Evolutionary conservation across 2,888 invertebrate genomes (phyloP).

Genomic region (Leucophenga maculata): DNA sequence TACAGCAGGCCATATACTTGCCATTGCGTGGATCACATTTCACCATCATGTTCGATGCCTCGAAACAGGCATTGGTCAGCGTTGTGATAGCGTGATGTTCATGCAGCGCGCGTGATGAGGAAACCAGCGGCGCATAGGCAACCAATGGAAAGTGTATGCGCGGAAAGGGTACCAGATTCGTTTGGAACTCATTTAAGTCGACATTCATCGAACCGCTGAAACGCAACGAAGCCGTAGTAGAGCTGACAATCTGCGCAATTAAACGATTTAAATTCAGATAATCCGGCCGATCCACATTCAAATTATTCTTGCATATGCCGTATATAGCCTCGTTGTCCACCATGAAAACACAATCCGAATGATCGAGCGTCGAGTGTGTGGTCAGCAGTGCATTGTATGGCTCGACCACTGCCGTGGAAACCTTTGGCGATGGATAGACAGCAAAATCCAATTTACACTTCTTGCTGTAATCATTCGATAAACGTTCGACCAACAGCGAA

Average conservation of each 20-base stretch:
- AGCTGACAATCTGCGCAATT: conserved; percentile 85
- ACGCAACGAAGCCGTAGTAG: conserved; percentile 88
- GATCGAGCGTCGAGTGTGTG: conserved; percentile 89
- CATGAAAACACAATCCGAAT: conserved; percentile 94
- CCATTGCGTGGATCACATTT: conserved; percentile 88
- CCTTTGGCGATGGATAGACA: conserved; percentile 92
- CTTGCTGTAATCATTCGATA: conserved; percentile 88
- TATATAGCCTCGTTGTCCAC: conserved; percentile 97
- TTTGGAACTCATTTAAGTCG: conserved; percentile 91
- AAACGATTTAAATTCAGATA: conserved; percentile 81
- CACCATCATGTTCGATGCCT: conserved; percentile 90
- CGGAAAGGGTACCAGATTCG: conserved; percentile 92
- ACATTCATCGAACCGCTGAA: conserved; percentile 93
- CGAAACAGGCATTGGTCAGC: conserved; percentile 91
- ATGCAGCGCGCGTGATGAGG: conserved; percentile 61
- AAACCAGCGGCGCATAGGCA: conserved; percentile 68
- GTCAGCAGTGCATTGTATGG: conserved; percentile 94
- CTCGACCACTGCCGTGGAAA: conserved; percentile 94
- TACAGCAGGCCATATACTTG: conserved; percentile 92
- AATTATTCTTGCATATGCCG: conserved; percentile 89
- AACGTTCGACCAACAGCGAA: conserved; percentile 87
- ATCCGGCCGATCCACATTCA: conserved; percentile 83
- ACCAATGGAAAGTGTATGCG: conserved; percentile 80
- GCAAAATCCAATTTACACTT: conserved; percentile 91
- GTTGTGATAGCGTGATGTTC: conserved; percentile 75